Evolutionary conservation across 2,888 invertebrate genomes (phyloP).

Genomic region (Zeuzera pyrina): DNA sequence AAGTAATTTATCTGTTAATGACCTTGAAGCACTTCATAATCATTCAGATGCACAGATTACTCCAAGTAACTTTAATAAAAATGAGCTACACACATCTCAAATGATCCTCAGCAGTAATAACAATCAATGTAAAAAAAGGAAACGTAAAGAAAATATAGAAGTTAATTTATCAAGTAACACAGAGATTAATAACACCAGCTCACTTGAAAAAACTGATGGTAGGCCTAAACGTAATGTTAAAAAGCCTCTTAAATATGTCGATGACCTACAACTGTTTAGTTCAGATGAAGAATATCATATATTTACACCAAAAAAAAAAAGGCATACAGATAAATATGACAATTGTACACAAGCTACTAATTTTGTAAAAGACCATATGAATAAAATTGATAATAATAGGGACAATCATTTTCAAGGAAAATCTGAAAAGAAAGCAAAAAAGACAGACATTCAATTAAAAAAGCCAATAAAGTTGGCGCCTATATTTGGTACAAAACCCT

Average conservation of each 20-base stretch:
- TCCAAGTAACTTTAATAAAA: slow-evolving; percentile 3
- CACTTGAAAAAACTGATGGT: neutral
- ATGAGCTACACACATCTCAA: neutral
- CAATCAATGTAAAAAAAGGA: neutral
- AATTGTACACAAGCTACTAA: neutral
- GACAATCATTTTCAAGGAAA: no score
- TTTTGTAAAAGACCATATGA: slow-evolving; percentile 6
- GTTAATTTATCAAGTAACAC: neutral
- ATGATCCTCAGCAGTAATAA: neutral
- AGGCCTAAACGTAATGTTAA: slow-evolving; percentile 50
- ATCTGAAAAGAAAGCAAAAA: slow-evolving; percentile 9
- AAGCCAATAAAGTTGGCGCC: slow-evolving; percentile 75
- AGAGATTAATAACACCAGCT: neutral
- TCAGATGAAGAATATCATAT: slow-evolving; percentile 61
- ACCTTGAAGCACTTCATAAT: neutral
- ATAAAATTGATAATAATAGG: slow-evolving; percentile 6
- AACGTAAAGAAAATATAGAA: neutral
- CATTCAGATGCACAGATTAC: slow-evolving; percentile 5
- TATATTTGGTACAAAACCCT: slow-evolving; percentile 76
- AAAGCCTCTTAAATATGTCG: slow-evolving; percentile 51
- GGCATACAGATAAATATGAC: slow-evolving; percentile 10
- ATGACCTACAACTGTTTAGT: slow-evolving; percentile 36
- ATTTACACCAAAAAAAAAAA: slow-evolving; percentile 58
- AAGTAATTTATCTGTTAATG: slow-evolving; percentile 25
- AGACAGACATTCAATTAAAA: slow-evolving; percentile 11